These are phyloP conservation scores for Acrobasis suavella DNA, from an alignment of 2,888 invertebrate genomes.

Conservation along the genomic window DNA sequence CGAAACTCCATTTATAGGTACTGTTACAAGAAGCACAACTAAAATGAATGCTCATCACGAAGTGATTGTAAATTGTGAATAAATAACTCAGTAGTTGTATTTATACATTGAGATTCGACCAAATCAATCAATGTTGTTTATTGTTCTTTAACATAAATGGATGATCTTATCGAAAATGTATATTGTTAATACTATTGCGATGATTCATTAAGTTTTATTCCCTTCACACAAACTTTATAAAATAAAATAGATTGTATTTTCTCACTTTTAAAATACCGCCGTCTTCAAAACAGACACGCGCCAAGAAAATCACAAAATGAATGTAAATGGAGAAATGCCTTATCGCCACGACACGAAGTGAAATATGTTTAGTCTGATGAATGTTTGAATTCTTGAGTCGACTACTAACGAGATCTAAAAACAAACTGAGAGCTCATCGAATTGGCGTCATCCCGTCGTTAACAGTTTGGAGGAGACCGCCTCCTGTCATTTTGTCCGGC, in stretches of 20 bases:
- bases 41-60: slow-evolving; percentile 60
- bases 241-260: slow-evolving; percentile 47
- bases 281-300: slow-evolving; percentile 33
- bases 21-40: slow-evolving; percentile 60
- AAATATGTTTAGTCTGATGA: slow-evolving; percentile 67
- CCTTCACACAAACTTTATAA: neutral
- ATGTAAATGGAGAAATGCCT: slow-evolving; percentile 68
- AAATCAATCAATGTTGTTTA: neutral
- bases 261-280: slow-evolving; percentile 66
- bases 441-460: slow-evolving; percentile 59
- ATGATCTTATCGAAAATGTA: too few relatives aligned
- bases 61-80: slow-evolving; percentile 61
- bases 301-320: slow-evolving; percentile 45
- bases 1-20: slow-evolving; percentile 62
- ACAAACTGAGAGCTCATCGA: slow-evolving; percentile 60
- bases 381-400: slow-evolving; percentile 61
- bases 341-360: slow-evolving; percentile 59
- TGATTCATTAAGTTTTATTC: neutral
- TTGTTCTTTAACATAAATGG: too few relatives aligned
- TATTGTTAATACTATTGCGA: too few relatives aligned
- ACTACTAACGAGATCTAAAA: slow-evolving; percentile 71
- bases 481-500: slow-evolving; percentile 57
- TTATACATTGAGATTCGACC: slow-evolving; percentile 25
- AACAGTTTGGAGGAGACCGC: slow-evolving; percentile 56
- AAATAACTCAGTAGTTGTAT: slow-evolving; percentile 31